Evolutionary conservation across 2,797 vertebrate species (phyloP).

Genomic region (Halcyon badia): DNA sequence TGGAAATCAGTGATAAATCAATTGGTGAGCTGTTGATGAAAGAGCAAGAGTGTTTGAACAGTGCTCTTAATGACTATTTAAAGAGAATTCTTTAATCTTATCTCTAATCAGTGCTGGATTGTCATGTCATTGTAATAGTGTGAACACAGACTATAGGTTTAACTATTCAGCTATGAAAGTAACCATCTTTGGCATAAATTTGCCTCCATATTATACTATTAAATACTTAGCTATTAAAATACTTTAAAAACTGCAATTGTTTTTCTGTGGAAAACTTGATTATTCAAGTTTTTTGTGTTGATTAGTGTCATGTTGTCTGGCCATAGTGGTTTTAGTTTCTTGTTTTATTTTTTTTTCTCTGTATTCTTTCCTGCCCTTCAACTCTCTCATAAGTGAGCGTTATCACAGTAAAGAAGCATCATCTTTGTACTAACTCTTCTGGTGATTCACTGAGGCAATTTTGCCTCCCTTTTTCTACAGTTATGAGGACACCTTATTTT

Average conservation of each 20-base stretch:
- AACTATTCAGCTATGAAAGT: constrained; percentile 48
- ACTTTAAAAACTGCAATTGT: constrained; percentile 48
- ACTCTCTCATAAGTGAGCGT: constrained; percentile 1
- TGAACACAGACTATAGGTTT: constrained; percentile 31
- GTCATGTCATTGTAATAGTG: constrained; percentile 46
- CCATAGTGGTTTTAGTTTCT: not conserved
- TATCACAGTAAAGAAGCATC: not conserved
- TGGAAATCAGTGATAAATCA: constrained; percentile 16
- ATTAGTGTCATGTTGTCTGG: constrained; percentile 28
- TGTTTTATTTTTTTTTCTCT: not conserved
- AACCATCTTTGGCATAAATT: constrained; percentile 19
- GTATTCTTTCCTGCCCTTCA: constrained; percentile 1
- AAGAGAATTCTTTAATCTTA: constrained; percentile 39
- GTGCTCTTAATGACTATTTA: constrained; percentile 50
- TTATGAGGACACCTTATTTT: constrained; percentile 65
- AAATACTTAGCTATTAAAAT: constrained; percentile 46
- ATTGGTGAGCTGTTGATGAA: constrained; percentile 16
- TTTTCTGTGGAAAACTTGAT: constrained; percentile 34
- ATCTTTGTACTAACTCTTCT: constrained; percentile 60
- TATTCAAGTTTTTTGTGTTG: constrained; percentile 29
- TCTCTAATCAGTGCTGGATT: constrained; percentile 55
- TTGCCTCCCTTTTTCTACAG: constrained; percentile 62
- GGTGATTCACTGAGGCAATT: constrained; percentile 61
- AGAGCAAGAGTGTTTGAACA: constrained; percentile 11
- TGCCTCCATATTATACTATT: constrained; percentile 39